Base-by-base conservation (phyloP, 2,888 invertebrate genomes). In the Caenorhabditis sp. region DNA sequence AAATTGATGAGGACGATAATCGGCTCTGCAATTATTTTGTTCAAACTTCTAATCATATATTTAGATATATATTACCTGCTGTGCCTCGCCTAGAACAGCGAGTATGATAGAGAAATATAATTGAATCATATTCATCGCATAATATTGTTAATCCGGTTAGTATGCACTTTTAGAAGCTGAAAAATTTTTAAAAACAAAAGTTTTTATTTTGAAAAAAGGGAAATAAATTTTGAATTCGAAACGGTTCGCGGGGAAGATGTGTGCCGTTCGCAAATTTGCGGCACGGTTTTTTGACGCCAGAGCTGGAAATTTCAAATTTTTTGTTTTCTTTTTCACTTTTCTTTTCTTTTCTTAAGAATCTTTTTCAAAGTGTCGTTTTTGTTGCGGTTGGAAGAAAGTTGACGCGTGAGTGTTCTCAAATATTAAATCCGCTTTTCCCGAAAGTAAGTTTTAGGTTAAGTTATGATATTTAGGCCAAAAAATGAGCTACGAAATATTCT, bases 1-100 rank as follows among this genome's bases (percentile, higher is more conserved):
- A 74, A 31, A 66, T 60, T 27, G 74, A 69, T n/a, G 68, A 58
- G 6, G 73, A 73, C 1, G 71, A 72, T 19, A 72, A 66, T 6
- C 71, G 63, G 26, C 53, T 62, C 68, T 68, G 54, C 26, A 62
- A 68, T 17, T 36, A 58, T 37, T 19, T 23, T n/a, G 3, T 8
- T 24, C 10, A 55, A 54, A 10, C 17, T 55, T 55, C 8, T 2
- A n/a, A 55, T 55, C 12, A 50, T 17, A 50, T 50, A 4, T 10
- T 6, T 21, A 21, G 17, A 43, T 10, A 19, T 6, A n/a, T 12
- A 3, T 8, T 19, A 58, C 58, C 58, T 58, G 58, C 12, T 58
- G 31, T 5, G 58, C 58, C 3, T 55, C 27, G n/a, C 26, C 55
- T 6, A 55, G 10, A 4, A 5, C 8, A 10, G 23, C 27, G 5